Evolutionary conservation across 2,113 vertebrate species (phyloP).

Genomic region (Piprites chloris): DNA sequence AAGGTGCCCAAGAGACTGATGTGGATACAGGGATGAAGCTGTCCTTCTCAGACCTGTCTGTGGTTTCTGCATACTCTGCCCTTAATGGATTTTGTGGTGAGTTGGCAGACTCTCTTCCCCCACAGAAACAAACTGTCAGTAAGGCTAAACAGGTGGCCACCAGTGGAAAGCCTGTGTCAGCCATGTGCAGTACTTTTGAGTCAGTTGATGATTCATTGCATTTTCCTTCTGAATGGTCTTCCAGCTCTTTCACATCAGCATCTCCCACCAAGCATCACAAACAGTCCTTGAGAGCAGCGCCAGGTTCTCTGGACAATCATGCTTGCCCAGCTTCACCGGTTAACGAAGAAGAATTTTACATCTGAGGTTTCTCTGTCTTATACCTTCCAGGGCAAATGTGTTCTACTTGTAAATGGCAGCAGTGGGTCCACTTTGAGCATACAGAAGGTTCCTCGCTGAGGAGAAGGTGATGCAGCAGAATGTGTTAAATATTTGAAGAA

Average conservation of each 20-base stretch:
- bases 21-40: conserved; percentile 88
- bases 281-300: neutral
- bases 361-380: conserved; percentile 8
- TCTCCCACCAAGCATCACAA: neutral
- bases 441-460: neutral
- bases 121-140: neutral
- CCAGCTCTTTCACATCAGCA: neutral
- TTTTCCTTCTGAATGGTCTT: conserved; percentile 51
- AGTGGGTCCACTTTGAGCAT: neutral
- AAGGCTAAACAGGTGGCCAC: neutral
- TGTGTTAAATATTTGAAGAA: neutral
- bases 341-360: conserved; percentile 64
- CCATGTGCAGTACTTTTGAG: conserved; percentile 33
- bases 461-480: neutral
- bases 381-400: fast-evolving
- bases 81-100: conserved; percentile 65
- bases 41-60: conserved; percentile 82
- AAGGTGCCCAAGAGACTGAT: conserved; percentile 89
- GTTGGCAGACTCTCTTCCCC: conserved; percentile 6
- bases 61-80: conserved; percentile 86
- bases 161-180: conserved; percentile 56
- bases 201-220: conserved; percentile 6
- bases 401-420: neutral
- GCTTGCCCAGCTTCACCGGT: neutral
- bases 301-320: neutral